phyloP scores from a whole-genome alignment of 2,113 vertebrate genomes.

The Microcebus jonahi region DNA sequence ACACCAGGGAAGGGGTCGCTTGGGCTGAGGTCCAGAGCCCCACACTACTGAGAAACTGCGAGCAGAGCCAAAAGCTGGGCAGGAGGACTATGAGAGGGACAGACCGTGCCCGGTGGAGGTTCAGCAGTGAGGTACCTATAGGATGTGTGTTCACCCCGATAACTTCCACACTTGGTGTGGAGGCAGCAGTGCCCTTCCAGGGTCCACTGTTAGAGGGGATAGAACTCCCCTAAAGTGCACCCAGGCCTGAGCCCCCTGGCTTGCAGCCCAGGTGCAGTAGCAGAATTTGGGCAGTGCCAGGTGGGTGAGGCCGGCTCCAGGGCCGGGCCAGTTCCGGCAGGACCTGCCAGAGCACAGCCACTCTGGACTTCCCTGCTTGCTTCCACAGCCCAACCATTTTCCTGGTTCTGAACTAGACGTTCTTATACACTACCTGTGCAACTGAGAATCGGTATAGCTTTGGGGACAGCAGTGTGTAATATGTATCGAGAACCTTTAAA shows the following conservation, averaged over 20 bases:
- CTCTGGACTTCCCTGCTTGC: neutral
- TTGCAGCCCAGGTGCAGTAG: too few species aligned
- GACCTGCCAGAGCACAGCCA: neutral
- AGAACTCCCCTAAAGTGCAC: neutral
- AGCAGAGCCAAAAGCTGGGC: neutral
- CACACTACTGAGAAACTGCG: neutral
- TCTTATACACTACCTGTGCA: neutral
- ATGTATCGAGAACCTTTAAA: neutral
- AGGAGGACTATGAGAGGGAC: neutral
- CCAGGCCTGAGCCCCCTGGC: neutral
- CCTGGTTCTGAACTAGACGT: neutral
- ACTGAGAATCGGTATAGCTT: neutral
- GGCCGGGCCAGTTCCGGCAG: neutral
- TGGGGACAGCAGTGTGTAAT: neutral
- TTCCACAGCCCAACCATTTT: neutral
- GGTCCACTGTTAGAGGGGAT: too few species aligned
- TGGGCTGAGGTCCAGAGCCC: neutral
- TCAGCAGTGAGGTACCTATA: accelerated
- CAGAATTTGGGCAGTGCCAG: neutral
- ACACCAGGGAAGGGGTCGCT: neutral
- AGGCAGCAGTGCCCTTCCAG: neutral
- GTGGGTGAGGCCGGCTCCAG: neutral
- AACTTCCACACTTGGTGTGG: neutral
- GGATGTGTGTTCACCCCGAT: too few species aligned
- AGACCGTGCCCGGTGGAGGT: accelerated